Conservation (phyloP, 2,888 invertebrate genomes). For the Therioaphis trifolii region DNA sequence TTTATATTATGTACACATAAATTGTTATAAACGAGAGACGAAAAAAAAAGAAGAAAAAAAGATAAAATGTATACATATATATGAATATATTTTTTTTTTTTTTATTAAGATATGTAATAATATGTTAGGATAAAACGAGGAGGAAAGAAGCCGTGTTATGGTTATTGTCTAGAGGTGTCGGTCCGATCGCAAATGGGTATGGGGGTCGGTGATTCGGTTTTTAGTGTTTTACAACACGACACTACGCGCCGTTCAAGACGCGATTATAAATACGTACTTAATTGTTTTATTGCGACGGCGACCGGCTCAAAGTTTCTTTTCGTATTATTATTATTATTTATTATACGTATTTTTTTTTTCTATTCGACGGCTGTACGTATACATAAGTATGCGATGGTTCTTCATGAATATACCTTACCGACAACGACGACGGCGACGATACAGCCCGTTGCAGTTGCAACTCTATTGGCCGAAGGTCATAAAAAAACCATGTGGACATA, state of each 20-base stretch:
- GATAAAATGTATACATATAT: too few relatives aligned
- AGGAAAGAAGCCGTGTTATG: not conserved
- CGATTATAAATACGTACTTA: not conserved
- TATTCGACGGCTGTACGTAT: not conserved
- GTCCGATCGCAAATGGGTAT: not conserved
- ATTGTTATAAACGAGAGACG: not conserved
- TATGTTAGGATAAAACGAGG: too few relatives aligned
- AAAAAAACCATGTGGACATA: not conserved
- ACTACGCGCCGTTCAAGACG: not conserved
- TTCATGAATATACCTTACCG: not conserved
- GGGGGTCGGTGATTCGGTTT: slow-evolving; percentile 23
- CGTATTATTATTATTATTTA: not conserved
- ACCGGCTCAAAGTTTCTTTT: not conserved
- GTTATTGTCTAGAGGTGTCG: slow-evolving; percentile 25
- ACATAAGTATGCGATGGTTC: not conserved
- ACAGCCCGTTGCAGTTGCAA: too few relatives aligned
- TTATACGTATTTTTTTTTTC: slow-evolving; percentile 2
- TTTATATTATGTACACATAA: too few relatives aligned
- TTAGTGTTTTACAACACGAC: slow-evolving; percentile 48
- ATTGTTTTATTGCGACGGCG: slow-evolving; percentile 47
- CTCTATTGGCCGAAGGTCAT: not conserved
- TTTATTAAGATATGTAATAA: too few relatives aligned
- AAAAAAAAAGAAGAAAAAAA: not conserved
- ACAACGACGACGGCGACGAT: too few relatives aligned
- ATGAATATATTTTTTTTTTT: too few relatives aligned